Evolutionary conservation across 2,888 invertebrate species (phyloP).

Genomic region (Ormyrus nitidulus): DNA sequence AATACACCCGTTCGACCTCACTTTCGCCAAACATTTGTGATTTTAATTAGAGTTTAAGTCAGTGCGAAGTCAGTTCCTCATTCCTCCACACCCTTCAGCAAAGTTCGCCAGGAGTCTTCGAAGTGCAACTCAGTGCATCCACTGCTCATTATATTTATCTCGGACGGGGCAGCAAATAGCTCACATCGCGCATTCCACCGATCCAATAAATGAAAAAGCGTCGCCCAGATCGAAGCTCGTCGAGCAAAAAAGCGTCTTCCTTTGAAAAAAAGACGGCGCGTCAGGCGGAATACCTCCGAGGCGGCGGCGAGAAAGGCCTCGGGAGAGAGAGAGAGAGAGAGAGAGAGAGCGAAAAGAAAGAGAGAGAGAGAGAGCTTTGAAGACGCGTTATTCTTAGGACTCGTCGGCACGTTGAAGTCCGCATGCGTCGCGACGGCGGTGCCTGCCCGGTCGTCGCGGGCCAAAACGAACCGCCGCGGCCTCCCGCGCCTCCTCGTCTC

Average conservation of each 20-base stretch:
- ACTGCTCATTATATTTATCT: too few species aligned
- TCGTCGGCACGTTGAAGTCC: constrained; percentile 24
- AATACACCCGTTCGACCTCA: too few species aligned
- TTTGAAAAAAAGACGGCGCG: background rate
- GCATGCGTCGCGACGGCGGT: constrained; percentile 63
- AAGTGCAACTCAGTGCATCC: too few species aligned
- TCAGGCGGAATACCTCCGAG: constrained; percentile 13
- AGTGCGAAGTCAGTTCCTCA: too few species aligned
- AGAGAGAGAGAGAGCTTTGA: constrained; percentile 30
- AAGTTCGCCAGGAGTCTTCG: too few species aligned
- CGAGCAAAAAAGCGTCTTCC: background rate
- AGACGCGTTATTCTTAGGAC: constrained; percentile 69
- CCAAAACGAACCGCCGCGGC: constrained; percentile 19
- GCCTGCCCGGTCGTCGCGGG: constrained; percentile 13
- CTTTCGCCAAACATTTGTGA: too few species aligned
- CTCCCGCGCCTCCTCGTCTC: constrained; percentile 54
- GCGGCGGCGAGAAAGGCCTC: background rate
- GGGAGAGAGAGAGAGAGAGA: constrained; percentile 7
- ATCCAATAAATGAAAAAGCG: background rate
- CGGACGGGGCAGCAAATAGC: too few species aligned
- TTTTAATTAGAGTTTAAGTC: too few species aligned
- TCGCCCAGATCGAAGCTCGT: background rate
- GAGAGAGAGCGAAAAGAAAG: background rate
- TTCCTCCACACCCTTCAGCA: too few species aligned
- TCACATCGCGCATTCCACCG: background rate